Evolutionary conservation across 2,888 invertebrate species (phyloP), one percentile per base, ranked within the genome.

Genomic region (Lamellibrachia columna): DNA sequence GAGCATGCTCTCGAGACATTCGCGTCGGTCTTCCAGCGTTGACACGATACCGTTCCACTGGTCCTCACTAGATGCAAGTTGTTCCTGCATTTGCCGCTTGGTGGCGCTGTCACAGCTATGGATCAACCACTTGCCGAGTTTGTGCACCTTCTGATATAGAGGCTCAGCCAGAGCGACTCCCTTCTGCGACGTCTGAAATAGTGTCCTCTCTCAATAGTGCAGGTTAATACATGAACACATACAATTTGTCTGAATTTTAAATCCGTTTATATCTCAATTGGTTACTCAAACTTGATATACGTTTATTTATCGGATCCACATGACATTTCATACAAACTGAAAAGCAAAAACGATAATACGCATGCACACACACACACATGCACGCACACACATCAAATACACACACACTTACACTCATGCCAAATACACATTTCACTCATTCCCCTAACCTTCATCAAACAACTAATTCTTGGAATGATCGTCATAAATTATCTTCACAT

Each of bases 131-230:
- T 95, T 94, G 91, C 95, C 95, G 9, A 95, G 94, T 53, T 95
- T 95, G 92, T 95, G 95, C 52, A 96, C 94, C 90, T 94, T 94
- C 91, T 95, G 95, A 94, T 95, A 95, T 40, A 94, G 93, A 28
- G 95, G 95, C 92, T 96, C 95, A 92, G 95, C 95, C 8, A 75
- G 90, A 15, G 52, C 15, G 52, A 93, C 53, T n/a, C 93, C 93
- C 52, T 90, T n/a, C 58, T 93, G 93, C 4, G 53, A 58, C 9
- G 92, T 91, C 93, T 93, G 91, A 40, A 92, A 75, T 58, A 58
- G 40, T 75, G 75, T 75, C 22, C 75, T 15, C 15, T 75, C 75
- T 75, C 75, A 55, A 9, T 55, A 55, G 55, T 9, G 9, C 55
- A 75, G n/a, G 4, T 75, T 75, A 75, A 22, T 22, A 75, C 15